Base-by-base conservation (phyloP, 2,888 invertebrate species). In the Pterobdella sp. region DNA sequence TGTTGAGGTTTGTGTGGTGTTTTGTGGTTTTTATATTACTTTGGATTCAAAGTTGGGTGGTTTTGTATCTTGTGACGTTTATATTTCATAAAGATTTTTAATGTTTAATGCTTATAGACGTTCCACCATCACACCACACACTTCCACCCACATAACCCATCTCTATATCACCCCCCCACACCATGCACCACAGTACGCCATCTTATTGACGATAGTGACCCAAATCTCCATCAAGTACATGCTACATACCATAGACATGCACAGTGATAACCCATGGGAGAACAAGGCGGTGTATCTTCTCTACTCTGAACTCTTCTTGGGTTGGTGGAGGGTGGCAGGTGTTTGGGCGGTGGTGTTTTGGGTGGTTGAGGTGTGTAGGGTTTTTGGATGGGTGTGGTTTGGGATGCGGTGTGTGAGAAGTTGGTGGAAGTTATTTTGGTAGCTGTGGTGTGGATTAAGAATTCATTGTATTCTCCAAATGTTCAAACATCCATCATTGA, bases 181-280 rank as follows among this genome's bases (percentile, higher is more conserved):
- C 35, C 32, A 32, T 4, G 7, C 77, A 29, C 81, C 84, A 73
- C 81, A 86, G 86, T 99, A 98, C 86, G 96, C 96, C 76, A 94
- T 98, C 82, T 86, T 99, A 70, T 86, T 96, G 74, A 95, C 95
- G 3, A 91, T 94, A 82, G 91, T 94, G 42, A 86, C 91, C 72
- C 96, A 95, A 85, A 94, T 94, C 75, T 87, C 90, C 68, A 91
- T 96, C 77, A 98, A 99, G 82, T 94, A 94, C 82, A 86, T 90
- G 34, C 85, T 92, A 42, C 94, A 95, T 83, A 89, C 91, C 1
- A 89, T 93, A 75, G 94, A 95, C 81, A 87, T 94, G 4, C 90
- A 91, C 80, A 91, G 90, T 85, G 94, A 97, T 81, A 92, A 91
- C 64, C 96, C 96, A 0, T 99, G 98, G 98, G 98, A 99, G 84